Evolutionary conservation across 2,797 vertebrate species (phyloP), one percentile per base, ranked within the genome.

Genomic region (Allobates femoralis): DNA sequence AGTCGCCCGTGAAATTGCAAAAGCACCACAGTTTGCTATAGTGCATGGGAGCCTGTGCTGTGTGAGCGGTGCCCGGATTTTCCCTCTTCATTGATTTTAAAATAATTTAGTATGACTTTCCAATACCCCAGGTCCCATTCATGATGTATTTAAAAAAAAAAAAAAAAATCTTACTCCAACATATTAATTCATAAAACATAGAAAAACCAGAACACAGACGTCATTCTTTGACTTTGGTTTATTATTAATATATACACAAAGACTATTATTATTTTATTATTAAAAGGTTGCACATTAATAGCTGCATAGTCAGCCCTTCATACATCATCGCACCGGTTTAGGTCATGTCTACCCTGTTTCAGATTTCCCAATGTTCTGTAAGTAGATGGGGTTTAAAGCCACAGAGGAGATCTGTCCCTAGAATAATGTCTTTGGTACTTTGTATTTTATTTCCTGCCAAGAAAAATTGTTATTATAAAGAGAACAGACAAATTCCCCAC

Each of bases 291-390:
- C 84, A 79, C 84, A 79, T 37, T 85, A 79, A 55, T 55, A 79
- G 75, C 58, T 85, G 83, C 75, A 79, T 79, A 85, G 76, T 69
- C 60, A 85, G 51, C 84, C 83, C 83, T 77, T 85, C 74, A 77
- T 67, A 78, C 46, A 50, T 78, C 50, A 62, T 79, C 53, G 32
- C 58, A 34, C 46, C 60, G 84, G 6, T 30, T 79, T 79, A 69
- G 30, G 75, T 78, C 41, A 77, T 46, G 74, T 85, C 62, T 69
- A 41, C 67, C 75, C 53, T 69, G 50, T 69, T n/a, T 78, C 75
- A 67, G 28, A 55, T 60, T 56, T 51, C 75, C 71, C 66, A 77
- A 78, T 46, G 21, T 73, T 73, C 69, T 28, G 26, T 37, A 56
- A 73, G 53, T 66, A 60, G 76, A 78, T 73, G 76, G 64, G 21